phyloP scores from a whole-genome alignment of 2,797 vertebrate species.

The Coregonus suidteri region DNA sequence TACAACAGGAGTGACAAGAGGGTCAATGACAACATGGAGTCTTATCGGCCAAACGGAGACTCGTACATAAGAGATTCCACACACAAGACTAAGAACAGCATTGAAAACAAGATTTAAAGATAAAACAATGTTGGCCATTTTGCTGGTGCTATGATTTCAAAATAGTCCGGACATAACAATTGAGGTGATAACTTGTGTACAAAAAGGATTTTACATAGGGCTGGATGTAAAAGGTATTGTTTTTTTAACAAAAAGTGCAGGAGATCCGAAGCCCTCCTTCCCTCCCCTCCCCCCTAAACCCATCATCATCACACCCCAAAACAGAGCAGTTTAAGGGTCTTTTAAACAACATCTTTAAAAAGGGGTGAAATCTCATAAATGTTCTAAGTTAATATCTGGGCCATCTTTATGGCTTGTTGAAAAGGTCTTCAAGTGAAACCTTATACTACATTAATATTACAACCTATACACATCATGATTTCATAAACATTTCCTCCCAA shows the following conservation, averaged over 20 bases:
- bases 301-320: conserved; percentile 16
- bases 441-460: conserved; percentile 62
- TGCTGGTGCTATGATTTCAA: conserved; percentile 73
- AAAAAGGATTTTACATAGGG: conserved; percentile 75
- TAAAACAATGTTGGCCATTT: conserved; percentile 69
- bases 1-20: conserved; percentile 77
- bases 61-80: conserved; percentile 69
- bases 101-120: conserved; percentile 67
- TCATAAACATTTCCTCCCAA: conserved; percentile 64
- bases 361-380: conserved; percentile 61
- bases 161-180: conserved; percentile 56
- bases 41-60: conserved; percentile 48
- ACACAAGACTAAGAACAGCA: conserved; percentile 52
- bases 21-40: conserved; percentile 50
- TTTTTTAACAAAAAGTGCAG: conserved; percentile 63
- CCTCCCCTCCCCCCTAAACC: background rate
- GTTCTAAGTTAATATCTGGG: conserved; percentile 60
- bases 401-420: conserved; percentile 68
- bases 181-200: conserved; percentile 61
- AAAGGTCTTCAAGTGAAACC: conserved; percentile 65
- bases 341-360: conserved; percentile 32
- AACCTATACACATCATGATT: conserved; percentile 63
- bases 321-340: conserved; percentile 49
- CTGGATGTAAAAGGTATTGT: conserved; percentile 55
- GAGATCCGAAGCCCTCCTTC: conserved; percentile 53